phyloP scores from a whole-genome alignment of 2,797 vertebrate species.

The Sebastes hubbsi region DNA sequence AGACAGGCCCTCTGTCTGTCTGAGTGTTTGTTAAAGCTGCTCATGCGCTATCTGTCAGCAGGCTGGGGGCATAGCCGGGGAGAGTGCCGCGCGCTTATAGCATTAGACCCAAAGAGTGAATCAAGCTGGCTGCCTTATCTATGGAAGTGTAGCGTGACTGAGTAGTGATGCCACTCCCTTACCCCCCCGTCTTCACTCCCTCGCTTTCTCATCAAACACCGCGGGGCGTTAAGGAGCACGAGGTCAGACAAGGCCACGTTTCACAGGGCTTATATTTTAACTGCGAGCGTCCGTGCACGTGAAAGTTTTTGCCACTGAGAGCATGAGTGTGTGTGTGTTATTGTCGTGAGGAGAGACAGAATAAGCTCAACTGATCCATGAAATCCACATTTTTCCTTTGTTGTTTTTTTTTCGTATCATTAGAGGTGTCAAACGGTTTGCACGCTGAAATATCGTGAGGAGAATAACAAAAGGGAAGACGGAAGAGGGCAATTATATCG shows the following conservation, averaged over 20 bases:
- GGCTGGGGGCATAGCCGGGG: slow-evolving; percentile 59
- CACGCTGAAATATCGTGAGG: slow-evolving; percentile 40
- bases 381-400: slow-evolving; percentile 64
- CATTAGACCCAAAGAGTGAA: slow-evolving; percentile 71
- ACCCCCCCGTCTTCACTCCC: slow-evolving; percentile 31
- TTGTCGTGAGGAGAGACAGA: slow-evolving; percentile 40
- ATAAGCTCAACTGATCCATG: slow-evolving; percentile 64
- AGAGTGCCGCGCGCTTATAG: slow-evolving; percentile 66
- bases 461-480: slow-evolving; percentile 55
- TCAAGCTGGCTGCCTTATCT: slow-evolving; percentile 70
- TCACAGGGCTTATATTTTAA: slow-evolving; percentile 50
- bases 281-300: slow-evolving; percentile 35
- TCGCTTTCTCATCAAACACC: slow-evolving; percentile 62
- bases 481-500: slow-evolving; percentile 49
- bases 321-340: slow-evolving; percentile 13
- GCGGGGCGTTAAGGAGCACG: slow-evolving; percentile 48
- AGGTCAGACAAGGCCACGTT: slow-evolving; percentile 65
- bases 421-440: slow-evolving; percentile 61
- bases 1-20: slow-evolving; percentile 72
- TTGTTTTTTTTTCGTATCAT: slow-evolving; percentile 59
- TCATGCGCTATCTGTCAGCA: slow-evolving; percentile 74
- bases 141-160: slow-evolving; percentile 70
- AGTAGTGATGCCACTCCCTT: slow-evolving; percentile 53
- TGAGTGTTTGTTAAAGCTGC: slow-evolving; percentile 72
- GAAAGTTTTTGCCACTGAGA: slow-evolving; percentile 33